phyloP scores from a whole-genome alignment of 2,888 invertebrate genomes.

The Callyntrura guangdongensis region DNA sequence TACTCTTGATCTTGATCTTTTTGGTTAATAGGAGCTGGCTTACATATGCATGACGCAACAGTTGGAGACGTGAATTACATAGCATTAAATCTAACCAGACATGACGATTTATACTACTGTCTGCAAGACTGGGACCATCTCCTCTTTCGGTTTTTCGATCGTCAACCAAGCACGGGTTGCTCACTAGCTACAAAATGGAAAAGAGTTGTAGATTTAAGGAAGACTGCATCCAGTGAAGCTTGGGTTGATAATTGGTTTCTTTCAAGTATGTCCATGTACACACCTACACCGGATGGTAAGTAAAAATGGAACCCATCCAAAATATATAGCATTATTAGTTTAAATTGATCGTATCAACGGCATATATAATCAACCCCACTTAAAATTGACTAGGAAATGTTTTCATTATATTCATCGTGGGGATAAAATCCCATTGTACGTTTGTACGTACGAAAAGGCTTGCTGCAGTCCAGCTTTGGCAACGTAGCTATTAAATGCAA shows the following conservation, averaged over 20 bases:
- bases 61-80: conserved; percentile 85
- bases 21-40: conserved; percentile 85
- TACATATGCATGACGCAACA: conserved; percentile 85
- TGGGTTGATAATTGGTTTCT: conserved; percentile 85
- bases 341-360: neutral
- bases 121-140: conserved; percentile 80
- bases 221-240: conserved; percentile 79
- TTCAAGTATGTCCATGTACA: conserved; percentile 83
- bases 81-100: conserved; percentile 84
- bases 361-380: neutral
- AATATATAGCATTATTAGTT: neutral
- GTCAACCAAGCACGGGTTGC: conserved; percentile 77
- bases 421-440: neutral
- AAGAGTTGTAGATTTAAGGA: conserved; percentile 81
- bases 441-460: too few relatives aligned
- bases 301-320: neutral
- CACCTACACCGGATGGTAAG: conserved; percentile 83
- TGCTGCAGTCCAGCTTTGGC: neutral
- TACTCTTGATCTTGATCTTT: too few relatives aligned
- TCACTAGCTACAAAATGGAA: conserved; percentile 81
- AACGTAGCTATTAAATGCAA: neutral
- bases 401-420: neutral
- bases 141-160: conserved; percentile 84
- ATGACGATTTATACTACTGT: conserved; percentile 85
- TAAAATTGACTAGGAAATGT: neutral